Percentiles rank a stretch among this genome's conserved stretches.
These are phyloP conservation scores for Drosophila micromelanica DNA, from an alignment of 1,140 invertebrate species.

Conservation along the genomic window DNA sequence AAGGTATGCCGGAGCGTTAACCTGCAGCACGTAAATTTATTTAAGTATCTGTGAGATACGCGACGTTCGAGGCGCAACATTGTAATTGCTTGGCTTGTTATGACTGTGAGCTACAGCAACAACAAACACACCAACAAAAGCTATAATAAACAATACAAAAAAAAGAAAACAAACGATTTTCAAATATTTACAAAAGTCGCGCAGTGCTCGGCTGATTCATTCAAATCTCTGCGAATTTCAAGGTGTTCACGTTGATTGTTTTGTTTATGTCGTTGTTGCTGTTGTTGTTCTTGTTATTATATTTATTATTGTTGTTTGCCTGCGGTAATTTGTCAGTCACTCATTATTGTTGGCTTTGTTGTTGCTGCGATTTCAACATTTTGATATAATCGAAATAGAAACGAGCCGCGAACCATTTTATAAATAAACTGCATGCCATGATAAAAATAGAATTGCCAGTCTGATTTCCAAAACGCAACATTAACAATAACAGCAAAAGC, in stretches of 20 bases:
- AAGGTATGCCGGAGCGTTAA: neutral
- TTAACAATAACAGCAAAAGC: slow-evolving; percentile 17
- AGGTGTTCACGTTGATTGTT: slow-evolving; percentile 61
- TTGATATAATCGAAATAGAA: slow-evolving; percentile 69
- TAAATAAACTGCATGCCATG: slow-evolving; percentile 75
- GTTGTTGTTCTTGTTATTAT: slow-evolving; percentile 33
- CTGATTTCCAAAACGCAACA: slow-evolving; percentile 54
- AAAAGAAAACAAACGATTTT: slow-evolving; percentile 4
- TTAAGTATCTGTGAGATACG: slow-evolving; percentile 24
- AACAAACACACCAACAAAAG: no score
- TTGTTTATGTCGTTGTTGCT: slow-evolving; percentile 46
- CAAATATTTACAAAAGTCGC: slow-evolving; percentile 36
- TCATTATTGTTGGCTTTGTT: slow-evolving; percentile 57
- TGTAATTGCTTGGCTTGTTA: slow-evolving; percentile 24
- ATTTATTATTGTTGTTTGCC: slow-evolving; percentile 40
- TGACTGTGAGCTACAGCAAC: neutral
- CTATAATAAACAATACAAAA: slow-evolving; percentile 17
- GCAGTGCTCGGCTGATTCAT: slow-evolving; percentile 41
- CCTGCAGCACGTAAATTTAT: slow-evolving; percentile 23
- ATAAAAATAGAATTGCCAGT: slow-evolving; percentile 69
- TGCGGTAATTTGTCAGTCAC: slow-evolving; percentile 66
- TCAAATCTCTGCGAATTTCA: slow-evolving; percentile 63
- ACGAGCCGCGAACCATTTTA: slow-evolving; percentile 66
- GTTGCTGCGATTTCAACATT: slow-evolving; percentile 30
- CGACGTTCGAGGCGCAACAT: slow-evolving; percentile 1